These are phyloP conservation scores for Tenthredo amoena DNA, from an alignment of 2,888 invertebrate genomes.

Conservation along the genomic window DNA sequence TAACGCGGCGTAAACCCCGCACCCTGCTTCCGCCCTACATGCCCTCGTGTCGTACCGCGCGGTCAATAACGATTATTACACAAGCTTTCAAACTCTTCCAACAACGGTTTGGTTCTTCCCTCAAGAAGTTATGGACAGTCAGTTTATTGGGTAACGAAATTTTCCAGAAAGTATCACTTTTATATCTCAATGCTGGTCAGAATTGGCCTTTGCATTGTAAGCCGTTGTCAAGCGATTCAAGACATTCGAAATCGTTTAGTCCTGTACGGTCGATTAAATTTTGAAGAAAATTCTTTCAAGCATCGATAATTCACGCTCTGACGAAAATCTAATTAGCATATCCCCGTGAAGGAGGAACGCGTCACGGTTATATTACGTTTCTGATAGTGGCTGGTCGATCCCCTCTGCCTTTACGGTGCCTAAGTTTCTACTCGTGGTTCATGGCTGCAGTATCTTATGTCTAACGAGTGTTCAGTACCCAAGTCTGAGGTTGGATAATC, in stretches of 20 bases:
- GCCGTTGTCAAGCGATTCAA: not conserved
- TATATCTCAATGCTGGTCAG: not conserved
- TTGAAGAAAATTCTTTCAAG: not conserved
- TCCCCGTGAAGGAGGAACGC: not conserved
- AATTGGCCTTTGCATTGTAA: not conserved
- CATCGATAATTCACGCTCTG: slow-evolving; percentile 13
- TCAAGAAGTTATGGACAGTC: not conserved
- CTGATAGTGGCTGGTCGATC: slow-evolving; percentile 19
- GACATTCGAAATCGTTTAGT: not conserved
- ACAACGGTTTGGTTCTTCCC: not conserved
- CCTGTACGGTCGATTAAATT: not conserved
- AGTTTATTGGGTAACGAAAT: not conserved
- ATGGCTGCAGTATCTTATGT: not conserved
- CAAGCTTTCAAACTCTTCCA: slow-evolving; percentile 35
- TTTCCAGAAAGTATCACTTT: not conserved
- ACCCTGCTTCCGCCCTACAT: slow-evolving; percentile 29
- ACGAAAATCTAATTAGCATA: slow-evolving; percentile 24
- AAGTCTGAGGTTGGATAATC: slow-evolving; percentile 45
- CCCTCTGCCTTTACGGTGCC: not conserved
- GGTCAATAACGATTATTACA: slow-evolving; percentile 50
- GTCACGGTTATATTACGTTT: slow-evolving; percentile 4
- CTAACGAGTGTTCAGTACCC: not conserved
- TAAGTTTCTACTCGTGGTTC: not conserved
- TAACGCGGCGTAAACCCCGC: slow-evolving; percentile 60
- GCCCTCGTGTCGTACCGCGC: slow-evolving; percentile 11